These are phyloP conservation scores for Lytechinus variegatus DNA, from an alignment of 35 echinoderm and acorn worm genomes.

Conservation along the genomic window DNA sequence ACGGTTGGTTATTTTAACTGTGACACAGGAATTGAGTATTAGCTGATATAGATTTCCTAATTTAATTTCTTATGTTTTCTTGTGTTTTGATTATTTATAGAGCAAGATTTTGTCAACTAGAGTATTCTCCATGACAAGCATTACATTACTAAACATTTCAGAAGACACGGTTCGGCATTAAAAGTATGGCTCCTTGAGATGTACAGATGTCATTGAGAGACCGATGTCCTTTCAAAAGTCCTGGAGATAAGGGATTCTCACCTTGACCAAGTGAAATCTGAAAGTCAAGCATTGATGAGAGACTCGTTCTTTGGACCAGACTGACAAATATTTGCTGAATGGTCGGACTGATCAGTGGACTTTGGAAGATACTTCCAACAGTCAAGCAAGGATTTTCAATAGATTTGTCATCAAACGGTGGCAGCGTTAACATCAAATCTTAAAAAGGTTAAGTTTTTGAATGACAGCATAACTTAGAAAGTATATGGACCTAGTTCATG, in stretches of 20 bases:
- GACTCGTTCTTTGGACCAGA: not conserved
- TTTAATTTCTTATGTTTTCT: not conserved
- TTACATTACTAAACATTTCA: not conserved
- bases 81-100: constrained; percentile 9
- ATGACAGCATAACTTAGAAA: no score
- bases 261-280: not conserved
- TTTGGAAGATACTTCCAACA: no score
- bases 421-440: no score
- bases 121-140: constrained; percentile 10
- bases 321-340: not conserved
- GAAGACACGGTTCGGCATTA: not conserved
- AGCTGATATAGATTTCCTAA: no score
- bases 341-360: no score
- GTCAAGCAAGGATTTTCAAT: no score
- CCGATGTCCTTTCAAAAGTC: not conserved
- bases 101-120: constrained; percentile 33
- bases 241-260: not conserved
- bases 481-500: no score
- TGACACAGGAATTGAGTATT: no score
- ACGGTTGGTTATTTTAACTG: no score
- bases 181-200: not conserved
- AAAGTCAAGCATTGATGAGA: not conserved
- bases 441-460: no score
- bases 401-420: no score
- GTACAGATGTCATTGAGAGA: not conserved